Evolutionary conservation across 2,113 vertebrate species (phyloP), one percentile per base, ranked within the genome.

Genomic region (Catharus bicknelli): DNA sequence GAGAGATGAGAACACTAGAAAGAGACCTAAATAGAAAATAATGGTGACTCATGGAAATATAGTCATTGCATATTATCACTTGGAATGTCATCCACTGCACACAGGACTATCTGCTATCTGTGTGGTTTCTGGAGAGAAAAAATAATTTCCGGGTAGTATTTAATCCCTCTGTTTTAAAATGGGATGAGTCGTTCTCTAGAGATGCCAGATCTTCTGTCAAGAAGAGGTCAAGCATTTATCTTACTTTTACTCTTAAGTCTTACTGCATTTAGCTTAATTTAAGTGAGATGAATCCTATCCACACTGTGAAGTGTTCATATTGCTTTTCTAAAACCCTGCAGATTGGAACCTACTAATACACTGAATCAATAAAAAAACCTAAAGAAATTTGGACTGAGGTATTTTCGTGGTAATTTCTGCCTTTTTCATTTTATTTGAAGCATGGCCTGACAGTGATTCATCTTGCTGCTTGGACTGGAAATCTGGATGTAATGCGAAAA

Each of bases 401-500:
- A 36, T 73, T 80, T 72, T 79, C 18, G 10, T 90, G 40, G 59
- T 69, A 67, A 79, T 61, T 79, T 94, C n/a, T 94, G 26, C 21
- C 75, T 90, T 94, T 90, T 25, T 95, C 3, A 21, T 94, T 96
- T 95, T 79, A 30, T 93, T 95, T 93, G 70, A 97, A 99, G 99
- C 97, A 98, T 3, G 98, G 99, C 14, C 96, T 99, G 84, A 98
- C 98, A 38, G 97, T 98, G 63, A 96, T 98, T 96, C 99, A 99
- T 96, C 97, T 99, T 32, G 98, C 98, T 58, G 98, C 98, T 90
- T 99, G 99, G 98, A 98, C 98, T 96, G 99, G 98, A 90, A 98
- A 98, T 96, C 97, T 99, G 47, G 96, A 98, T 63, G 98, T 99
- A 88, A 94, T 99, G 96, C 97, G 98, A 88, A 97, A 98, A 94